Conservation (phyloP, 1,140 invertebrate genomes). For the Drosophila miranda region DNA sequence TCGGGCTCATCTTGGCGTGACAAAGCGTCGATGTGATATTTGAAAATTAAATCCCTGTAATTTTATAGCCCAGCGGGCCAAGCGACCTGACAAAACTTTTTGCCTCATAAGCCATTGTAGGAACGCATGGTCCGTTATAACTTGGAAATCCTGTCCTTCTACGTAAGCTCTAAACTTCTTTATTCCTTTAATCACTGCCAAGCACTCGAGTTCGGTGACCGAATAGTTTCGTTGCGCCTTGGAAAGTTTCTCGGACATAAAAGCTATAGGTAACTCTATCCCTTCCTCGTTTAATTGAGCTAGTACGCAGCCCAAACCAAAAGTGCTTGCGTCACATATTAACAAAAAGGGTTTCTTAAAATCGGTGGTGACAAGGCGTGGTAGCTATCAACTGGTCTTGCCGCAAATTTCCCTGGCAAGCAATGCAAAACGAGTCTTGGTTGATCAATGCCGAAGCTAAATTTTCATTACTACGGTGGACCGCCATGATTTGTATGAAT, state of each 20-base stretch:
- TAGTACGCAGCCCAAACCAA: constrained; percentile 28
- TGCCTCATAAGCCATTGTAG: constrained; percentile 41
- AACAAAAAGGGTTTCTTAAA: no score
- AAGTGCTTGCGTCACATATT: no score
- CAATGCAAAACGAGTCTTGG: no score
- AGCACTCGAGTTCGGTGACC: constrained; percentile 27
- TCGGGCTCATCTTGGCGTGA: no score
- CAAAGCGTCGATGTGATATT: no score
- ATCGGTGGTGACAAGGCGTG: no score
- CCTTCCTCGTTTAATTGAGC: constrained; percentile 29
- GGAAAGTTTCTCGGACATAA: constrained; percentile 44
- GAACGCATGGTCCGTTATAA: constrained; percentile 33
- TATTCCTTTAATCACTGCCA: constrained; percentile 13
- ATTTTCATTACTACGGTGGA: no score
- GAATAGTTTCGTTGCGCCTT: constrained; percentile 47
- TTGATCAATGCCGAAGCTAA: no score
- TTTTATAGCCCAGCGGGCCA: constrained; percentile 27
- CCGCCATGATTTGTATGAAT: no score
- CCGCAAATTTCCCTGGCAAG: no score
- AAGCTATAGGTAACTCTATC: constrained; percentile 46
- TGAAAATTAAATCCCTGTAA: constrained; percentile 15
- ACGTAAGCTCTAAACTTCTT: constrained; percentile 34
- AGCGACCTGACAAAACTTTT: constrained; percentile 27
- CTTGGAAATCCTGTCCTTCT: constrained; percentile 23
- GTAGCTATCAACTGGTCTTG: no score